Conservation (phyloP, 2,113 vertebrate species). For the Sialia sialis region DNA sequence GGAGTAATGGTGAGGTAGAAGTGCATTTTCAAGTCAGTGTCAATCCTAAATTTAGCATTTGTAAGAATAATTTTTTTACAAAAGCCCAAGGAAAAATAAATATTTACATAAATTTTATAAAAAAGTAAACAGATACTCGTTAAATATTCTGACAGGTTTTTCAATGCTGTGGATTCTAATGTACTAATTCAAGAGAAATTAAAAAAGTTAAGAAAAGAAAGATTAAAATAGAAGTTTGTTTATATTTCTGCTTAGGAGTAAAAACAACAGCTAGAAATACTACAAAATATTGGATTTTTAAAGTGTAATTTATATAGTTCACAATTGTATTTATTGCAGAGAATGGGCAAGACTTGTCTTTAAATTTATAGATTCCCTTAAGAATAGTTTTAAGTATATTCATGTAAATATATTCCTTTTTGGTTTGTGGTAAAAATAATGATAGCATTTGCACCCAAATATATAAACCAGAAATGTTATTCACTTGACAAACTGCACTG, state of each 20-base stretch:
- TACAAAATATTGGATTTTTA: not conserved
- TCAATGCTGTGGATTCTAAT: not conserved
- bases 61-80: not conserved
- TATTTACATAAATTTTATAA: not conserved
- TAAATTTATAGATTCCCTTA: conserved; percentile 15
- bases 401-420: conserved; percentile 50
- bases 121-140: not conserved
- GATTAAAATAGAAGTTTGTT: not conserved
- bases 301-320: not conserved
- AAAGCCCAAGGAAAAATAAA: not conserved
- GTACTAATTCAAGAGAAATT: not conserved
- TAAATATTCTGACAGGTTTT: not conserved
- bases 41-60: not conserved
- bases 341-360: not conserved
- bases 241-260: not conserved
- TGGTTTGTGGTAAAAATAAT: conserved; percentile 35
- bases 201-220: not conserved
- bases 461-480: conserved; percentile 62
- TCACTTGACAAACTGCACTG: conserved; percentile 56
- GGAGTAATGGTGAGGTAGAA: not conserved
- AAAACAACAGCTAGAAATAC: not conserved
- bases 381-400: conserved; percentile 13
- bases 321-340: not conserved
- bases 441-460: conserved; percentile 47
- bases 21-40: not conserved